Conservation (phyloP, 2,888 invertebrate genomes). For the Nipponacmea schrenckii region DNA sequence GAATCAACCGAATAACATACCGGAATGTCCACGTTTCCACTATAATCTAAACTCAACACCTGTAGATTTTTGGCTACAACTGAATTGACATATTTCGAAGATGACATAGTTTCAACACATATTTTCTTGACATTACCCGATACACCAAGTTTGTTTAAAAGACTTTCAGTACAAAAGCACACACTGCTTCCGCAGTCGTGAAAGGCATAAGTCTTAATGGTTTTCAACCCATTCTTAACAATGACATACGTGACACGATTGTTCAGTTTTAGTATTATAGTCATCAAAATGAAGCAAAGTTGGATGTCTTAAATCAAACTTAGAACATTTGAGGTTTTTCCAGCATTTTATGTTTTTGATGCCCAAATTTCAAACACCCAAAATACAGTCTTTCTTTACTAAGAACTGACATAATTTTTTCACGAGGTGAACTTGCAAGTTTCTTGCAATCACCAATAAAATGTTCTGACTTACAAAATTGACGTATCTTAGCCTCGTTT, state of each 20-base stretch:
- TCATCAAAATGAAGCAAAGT: too few species aligned
- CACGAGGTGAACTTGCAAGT: background rate
- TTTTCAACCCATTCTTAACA: background rate
- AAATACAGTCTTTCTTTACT: background rate
- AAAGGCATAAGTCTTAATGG: slow-evolving; percentile 19
- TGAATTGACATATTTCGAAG: background rate
- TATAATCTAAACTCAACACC: background rate
- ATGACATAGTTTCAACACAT: slow-evolving; percentile 15
- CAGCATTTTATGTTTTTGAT: background rate
- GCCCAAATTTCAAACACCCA: background rate
- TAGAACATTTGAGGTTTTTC: background rate
- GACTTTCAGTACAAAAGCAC: slow-evolving; percentile 12
- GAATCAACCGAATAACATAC: slow-evolving; percentile 1
- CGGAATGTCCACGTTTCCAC: background rate
- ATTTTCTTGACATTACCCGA: slow-evolving; percentile 9
- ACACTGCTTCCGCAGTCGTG: slow-evolving; percentile 17
- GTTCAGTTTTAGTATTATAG: too few species aligned
- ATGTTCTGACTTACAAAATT: background rate
- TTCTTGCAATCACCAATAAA: background rate
- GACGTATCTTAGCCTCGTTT: background rate
- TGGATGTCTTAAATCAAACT: background rate
- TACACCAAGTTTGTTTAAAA: background rate
- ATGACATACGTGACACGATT: too few species aligned
- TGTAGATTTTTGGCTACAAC: background rate
- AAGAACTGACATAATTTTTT: background rate